A percentile compares a stretch with the other conserved stretches of the same genome.
Conservation (phyloP, 1,140 invertebrate genomes). For the Lasioglossum albipes region DNA sequence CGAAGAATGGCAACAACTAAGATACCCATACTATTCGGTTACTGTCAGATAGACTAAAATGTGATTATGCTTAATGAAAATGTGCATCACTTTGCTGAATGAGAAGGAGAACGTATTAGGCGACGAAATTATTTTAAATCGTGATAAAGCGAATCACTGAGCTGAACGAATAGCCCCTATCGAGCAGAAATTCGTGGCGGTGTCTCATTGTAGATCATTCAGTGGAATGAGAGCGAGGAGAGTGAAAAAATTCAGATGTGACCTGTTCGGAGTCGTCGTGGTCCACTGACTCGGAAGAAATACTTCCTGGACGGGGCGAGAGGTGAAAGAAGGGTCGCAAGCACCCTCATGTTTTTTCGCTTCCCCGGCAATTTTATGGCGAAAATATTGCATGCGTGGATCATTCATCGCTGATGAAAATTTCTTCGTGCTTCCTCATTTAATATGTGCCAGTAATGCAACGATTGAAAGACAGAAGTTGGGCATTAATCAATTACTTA, state of each 20-base stretch:
- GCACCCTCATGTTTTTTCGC: conserved; percentile 23
- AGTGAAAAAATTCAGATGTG: conserved; percentile 76
- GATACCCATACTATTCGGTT: background rate
- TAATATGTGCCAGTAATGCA: background rate
- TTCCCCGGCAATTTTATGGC: background rate
- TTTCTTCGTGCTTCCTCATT: background rate
- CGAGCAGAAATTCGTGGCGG: conserved; percentile 18
- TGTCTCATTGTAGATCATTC: background rate
- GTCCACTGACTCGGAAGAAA: conserved; percentile 78
- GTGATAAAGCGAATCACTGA: conserved; percentile 18
- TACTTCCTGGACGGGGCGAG: conserved; percentile 74
- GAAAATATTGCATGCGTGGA: conserved; percentile 9
- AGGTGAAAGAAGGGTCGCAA: conserved; percentile 23
- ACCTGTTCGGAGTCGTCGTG: conserved; percentile 77
- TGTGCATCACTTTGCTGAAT: background rate
- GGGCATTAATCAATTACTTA: too few relatives aligned
- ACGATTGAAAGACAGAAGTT: too few relatives aligned
- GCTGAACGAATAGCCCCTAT: conserved; percentile 6
- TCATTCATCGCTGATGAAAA: conserved; percentile 39
- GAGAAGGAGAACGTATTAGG: too few relatives aligned
- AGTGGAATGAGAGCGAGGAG: conserved; percentile 50
- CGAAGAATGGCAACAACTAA: background rate
- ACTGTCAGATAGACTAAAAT: background rate
- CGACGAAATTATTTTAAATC: conserved; percentile 9
- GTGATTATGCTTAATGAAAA: background rate